Evolutionary conservation across 1,140 invertebrate genomes (phyloP).

Genomic region (Asbolus verrucosus): DNA sequence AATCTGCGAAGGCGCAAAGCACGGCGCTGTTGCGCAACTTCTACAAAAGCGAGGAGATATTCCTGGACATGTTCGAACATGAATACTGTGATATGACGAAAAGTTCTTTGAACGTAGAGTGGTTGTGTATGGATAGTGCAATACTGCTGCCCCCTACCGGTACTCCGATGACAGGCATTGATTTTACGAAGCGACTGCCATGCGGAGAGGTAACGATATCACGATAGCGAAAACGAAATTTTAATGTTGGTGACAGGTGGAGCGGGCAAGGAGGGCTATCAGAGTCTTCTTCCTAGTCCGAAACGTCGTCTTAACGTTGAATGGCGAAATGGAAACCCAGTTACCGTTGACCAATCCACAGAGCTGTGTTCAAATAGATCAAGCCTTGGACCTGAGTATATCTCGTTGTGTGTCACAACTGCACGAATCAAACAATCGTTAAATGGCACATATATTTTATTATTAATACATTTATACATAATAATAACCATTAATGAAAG

Average conservation of each 20-base stretch:
- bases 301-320: constrained; percentile 83
- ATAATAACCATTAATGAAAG: background rate
- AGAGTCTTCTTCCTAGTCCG: constrained; percentile 94
- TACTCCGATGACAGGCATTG: constrained; percentile 95
- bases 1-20: constrained; percentile 86
- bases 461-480: background rate
- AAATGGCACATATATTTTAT: constrained; percentile 26
- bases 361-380: constrained; percentile 90
- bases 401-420: constrained; percentile 64
- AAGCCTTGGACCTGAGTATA: constrained; percentile 94
- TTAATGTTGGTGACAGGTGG: constrained; percentile 74
- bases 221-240: too few species aligned
- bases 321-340: constrained; percentile 85
- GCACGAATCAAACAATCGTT: constrained; percentile 61
- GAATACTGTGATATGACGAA: constrained; percentile 94
- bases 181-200: constrained; percentile 93
- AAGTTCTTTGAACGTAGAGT: constrained; percentile 90
- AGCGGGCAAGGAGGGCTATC: constrained; percentile 92
- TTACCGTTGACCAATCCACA: constrained; percentile 93
- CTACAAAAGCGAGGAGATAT: constrained; percentile 98
- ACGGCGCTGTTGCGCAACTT: constrained; percentile 90
- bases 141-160: constrained; percentile 96
- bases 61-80: constrained; percentile 99
- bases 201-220: constrained; percentile 95
- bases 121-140: constrained; percentile 95